Conservation (phyloP, 2,888 invertebrate species). For the Desoria tigrina region DNA sequence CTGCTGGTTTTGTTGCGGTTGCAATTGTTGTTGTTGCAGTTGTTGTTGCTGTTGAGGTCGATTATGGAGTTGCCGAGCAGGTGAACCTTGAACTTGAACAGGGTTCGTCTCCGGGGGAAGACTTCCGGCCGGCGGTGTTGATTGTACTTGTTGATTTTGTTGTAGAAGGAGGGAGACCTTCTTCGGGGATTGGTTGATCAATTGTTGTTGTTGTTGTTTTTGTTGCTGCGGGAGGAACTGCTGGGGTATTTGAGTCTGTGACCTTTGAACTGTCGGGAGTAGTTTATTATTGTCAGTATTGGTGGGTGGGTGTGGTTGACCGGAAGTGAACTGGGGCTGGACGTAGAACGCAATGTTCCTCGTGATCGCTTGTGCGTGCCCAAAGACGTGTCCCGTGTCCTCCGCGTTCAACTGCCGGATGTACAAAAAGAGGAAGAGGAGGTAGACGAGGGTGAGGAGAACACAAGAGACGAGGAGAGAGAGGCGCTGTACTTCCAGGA, state of each 20-base stretch:
- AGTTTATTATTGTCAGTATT: conserved; percentile 4
- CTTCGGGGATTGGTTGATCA: conserved; percentile 32
- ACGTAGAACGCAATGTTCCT: conserved; percentile 47
- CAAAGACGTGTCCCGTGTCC: conserved; percentile 45
- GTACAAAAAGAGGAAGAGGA: conserved; percentile 38
- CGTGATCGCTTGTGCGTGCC: conserved; percentile 43
- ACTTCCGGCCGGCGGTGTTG: background rate
- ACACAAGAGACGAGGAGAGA: conserved; percentile 16
- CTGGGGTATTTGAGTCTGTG: conserved; percentile 39
- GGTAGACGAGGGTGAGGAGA: conserved; percentile 36
- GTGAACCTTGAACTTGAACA: background rate
- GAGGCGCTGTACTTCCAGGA: conserved; percentile 38
- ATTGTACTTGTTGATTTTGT: background rate
- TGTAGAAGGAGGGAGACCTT: background rate
- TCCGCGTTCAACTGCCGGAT: conserved; percentile 42
- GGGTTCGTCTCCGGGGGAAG: background rate
- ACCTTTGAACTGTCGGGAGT: conserved; percentile 11
- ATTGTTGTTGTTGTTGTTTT: conserved; percentile 38
- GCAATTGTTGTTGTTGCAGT: background rate
- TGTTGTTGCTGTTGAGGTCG: conserved; percentile 8
- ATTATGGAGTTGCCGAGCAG: background rate
- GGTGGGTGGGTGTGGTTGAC: background rate
- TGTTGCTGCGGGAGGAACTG: conserved; percentile 40
- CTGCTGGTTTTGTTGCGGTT: background rate
- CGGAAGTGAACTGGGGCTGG: conserved; percentile 42